Evolutionary conservation across 2,888 invertebrate species (phyloP).

Genomic region (Endomychus coccineus): DNA sequence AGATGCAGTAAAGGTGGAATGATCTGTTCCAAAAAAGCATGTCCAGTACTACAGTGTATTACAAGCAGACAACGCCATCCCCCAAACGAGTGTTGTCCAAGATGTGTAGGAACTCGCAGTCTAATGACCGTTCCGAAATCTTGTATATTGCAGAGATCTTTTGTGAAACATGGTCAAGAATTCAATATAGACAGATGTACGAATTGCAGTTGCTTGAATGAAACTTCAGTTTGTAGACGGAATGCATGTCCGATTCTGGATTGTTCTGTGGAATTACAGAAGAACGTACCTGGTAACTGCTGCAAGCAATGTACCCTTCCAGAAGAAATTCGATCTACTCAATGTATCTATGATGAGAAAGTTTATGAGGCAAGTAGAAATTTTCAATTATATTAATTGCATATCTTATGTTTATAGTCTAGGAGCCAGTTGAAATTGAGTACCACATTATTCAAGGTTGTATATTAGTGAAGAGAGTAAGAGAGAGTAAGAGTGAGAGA

Average conservation of each 20-base stretch:
- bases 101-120: slow-evolving; percentile 45
- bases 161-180: slow-evolving; percentile 27
- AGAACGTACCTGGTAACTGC: slow-evolving; percentile 59
- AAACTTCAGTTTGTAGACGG: slow-evolving; percentile 71
- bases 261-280: slow-evolving; percentile 67
- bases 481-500: no score
- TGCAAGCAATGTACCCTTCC: slow-evolving; percentile 70
- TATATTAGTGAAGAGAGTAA: no score
- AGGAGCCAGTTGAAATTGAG: no score
- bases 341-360: slow-evolving; percentile 57
- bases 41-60: slow-evolving; percentile 83
- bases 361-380: slow-evolving; percentile 59
- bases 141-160: slow-evolving; percentile 48
- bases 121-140: slow-evolving; percentile 37
- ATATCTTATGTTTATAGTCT: no score
- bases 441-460: no score
- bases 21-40: slow-evolving; percentile 76
- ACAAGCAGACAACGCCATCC: slow-evolving; percentile 58
- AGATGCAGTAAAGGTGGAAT: slow-evolving; percentile 63
- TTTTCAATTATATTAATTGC: no score
- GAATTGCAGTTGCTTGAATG: slow-evolving; percentile 72
- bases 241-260: slow-evolving; percentile 86
- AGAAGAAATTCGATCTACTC: slow-evolving; percentile 53
- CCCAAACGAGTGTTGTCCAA: slow-evolving; percentile 72
- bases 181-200: slow-evolving; percentile 64